These are phyloP conservation scores for Cerastoderma edule DNA, from an alignment of 2,888 invertebrate genomes.

Conservation along the genomic window DNA sequence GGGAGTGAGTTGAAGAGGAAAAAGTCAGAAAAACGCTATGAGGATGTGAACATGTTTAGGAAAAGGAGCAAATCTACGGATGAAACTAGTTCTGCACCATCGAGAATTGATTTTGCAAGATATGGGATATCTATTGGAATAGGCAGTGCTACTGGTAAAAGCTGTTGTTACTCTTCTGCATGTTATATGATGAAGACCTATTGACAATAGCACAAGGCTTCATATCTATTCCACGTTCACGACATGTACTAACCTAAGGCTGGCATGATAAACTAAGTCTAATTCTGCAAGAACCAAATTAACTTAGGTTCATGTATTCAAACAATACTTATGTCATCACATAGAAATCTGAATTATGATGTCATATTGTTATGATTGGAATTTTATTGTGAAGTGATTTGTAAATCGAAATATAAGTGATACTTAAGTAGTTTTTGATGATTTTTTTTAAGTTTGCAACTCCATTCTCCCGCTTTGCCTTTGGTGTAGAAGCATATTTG, in stretches of 20 bases:
- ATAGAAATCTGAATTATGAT: too few relatives aligned
- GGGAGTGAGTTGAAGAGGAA: slow-evolving; percentile 5
- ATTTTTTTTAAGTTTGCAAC: too few relatives aligned
- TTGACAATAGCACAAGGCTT: neutral
- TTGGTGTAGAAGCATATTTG: too few relatives aligned
- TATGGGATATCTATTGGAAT: slow-evolving; percentile 54
- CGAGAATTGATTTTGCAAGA: slow-evolving; percentile 42
- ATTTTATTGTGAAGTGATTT: too few relatives aligned
- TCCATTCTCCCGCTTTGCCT: too few relatives aligned
- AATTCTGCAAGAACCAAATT: too few relatives aligned
- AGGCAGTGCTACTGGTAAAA: slow-evolving; percentile 41
- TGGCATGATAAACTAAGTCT: too few relatives aligned
- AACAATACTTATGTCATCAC: too few relatives aligned
- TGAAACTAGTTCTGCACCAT: slow-evolving; percentile 9
- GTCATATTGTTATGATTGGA: too few relatives aligned
- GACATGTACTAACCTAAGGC: neutral
- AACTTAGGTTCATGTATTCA: too few relatives aligned
- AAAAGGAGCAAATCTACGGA: slow-evolving; percentile 46
- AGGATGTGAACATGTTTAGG: slow-evolving; percentile 25
- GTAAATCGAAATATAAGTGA: too few relatives aligned
- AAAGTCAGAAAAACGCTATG: slow-evolving; percentile 22
- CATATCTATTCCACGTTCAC: neutral
- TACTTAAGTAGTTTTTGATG: too few relatives aligned
- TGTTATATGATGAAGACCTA: neutral
- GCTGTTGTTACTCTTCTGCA: neutral